These are phyloP conservation scores for Gopherus flavomarginatus DNA, from an alignment of 2,113 vertebrate species.

Conservation along the genomic window DNA sequence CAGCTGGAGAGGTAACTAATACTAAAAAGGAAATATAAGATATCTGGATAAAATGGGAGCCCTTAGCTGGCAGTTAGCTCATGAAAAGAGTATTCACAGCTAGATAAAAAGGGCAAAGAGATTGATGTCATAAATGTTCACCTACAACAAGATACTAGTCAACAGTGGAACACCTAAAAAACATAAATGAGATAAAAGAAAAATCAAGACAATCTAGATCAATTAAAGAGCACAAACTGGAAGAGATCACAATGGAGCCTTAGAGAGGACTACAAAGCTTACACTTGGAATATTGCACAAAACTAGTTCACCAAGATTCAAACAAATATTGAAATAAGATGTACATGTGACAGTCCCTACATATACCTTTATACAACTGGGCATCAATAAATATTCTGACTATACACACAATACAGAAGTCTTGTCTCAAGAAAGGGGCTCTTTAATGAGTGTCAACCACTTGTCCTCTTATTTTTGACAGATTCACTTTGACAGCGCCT, in stretches of 20 bases:
- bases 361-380: not conserved
- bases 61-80: rapidly evolving
- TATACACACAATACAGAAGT: not conserved
- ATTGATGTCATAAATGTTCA: rapidly evolving
- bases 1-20: rapidly evolving
- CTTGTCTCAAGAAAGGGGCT: not conserved
- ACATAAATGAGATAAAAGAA: rapidly evolving
- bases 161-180: rapidly evolving
- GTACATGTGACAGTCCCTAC: not conserved
- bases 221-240: not conserved
- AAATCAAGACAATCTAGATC: not conserved
- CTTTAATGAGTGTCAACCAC: rapidly evolving
- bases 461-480: rapidly evolving
- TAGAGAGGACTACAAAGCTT: too few species aligned
- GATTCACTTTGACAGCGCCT: not conserved
- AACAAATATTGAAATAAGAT: not conserved
- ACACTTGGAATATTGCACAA: not conserved
- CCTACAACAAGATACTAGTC: not conserved
- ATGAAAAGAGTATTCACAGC: rapidly evolving
- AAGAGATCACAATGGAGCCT: too few species aligned
- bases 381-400: not conserved
- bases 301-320: rapidly evolving
- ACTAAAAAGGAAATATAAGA: rapidly evolving
- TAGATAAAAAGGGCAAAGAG: rapidly evolving
- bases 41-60: rapidly evolving